A percentile compares a stretch with the other conserved stretches of the same genome.
Conservation (phyloP, 2,888 invertebrate genomes). For the Eudasyphora cyanicolor region DNA sequence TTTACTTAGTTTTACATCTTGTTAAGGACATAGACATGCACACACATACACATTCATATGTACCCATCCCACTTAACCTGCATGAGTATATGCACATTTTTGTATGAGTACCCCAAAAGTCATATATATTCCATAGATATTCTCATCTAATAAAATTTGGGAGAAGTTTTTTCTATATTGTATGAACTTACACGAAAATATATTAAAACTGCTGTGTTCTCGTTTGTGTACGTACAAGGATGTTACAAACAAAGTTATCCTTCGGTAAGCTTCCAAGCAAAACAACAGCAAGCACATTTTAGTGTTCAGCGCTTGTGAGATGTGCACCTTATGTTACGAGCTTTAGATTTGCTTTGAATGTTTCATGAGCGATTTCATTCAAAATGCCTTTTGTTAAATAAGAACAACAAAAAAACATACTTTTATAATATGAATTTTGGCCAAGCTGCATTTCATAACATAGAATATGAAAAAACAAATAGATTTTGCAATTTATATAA, state of each 20-base stretch:
- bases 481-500: too few relatives aligned
- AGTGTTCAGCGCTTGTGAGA: not conserved
- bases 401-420: not conserved
- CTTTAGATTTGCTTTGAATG: slow-evolving; percentile 7
- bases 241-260: slow-evolving; percentile 13
- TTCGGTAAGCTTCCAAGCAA: not conserved
- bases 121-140: slow-evolving; percentile 18
- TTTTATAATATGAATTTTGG: too few relatives aligned
- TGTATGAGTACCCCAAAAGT: not conserved
- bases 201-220: not conserved
- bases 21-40: not conserved
- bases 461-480: too few relatives aligned
- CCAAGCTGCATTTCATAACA: too few relatives aligned
- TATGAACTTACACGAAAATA: not conserved
- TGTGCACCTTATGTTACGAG: slow-evolving; percentile 8
- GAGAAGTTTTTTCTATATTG: not conserved
- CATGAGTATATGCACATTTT: not conserved
- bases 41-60: not conserved
- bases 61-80: not conserved
- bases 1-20: slow-evolving; percentile 19
- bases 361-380: slow-evolving; percentile 11
- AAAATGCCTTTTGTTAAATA: not conserved
- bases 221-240: slow-evolving; percentile 3
- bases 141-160: slow-evolving; percentile 11
- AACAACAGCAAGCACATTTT: not conserved